Percentiles rank a stretch among this genome's conserved stretches.
Conservation (phyloP, 1,140 invertebrate species). For the Lethocerus indicus region DNA sequence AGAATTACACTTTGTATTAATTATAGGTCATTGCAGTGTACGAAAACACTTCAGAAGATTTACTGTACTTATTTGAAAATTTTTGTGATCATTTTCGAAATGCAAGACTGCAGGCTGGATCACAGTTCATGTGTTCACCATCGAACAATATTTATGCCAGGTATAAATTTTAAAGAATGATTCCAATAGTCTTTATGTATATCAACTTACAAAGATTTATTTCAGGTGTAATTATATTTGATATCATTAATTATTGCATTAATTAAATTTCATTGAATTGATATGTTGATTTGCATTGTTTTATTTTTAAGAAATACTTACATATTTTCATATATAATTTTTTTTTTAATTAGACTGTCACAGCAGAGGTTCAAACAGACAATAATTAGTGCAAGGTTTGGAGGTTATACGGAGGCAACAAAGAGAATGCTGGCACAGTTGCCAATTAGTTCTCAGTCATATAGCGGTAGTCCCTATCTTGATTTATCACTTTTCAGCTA, state of each 20-base stretch:
- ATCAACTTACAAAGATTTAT: constrained; percentile 7
- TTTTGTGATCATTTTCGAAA: constrained; percentile 90
- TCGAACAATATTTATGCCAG: constrained; percentile 81
- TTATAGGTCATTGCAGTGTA: constrained; percentile 57
- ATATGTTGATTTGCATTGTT: neutral
- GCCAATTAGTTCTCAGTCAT: constrained; percentile 90
- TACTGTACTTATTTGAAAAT: constrained; percentile 77
- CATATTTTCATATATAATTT: constrained; percentile 7
- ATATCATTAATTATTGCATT: constrained; percentile 11
- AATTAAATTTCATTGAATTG: neutral
- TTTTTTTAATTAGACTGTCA: constrained; percentile 26
- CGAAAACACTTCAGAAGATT: constrained; percentile 74
- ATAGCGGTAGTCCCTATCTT: constrained; percentile 81
- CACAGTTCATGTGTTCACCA: constrained; percentile 77
- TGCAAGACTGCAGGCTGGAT: constrained; percentile 59
- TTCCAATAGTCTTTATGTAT: too few species aligned
- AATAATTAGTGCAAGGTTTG: constrained; percentile 70
- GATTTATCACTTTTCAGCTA: constrained; percentile 87
- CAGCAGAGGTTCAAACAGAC: constrained; percentile 70
- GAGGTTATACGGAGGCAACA: constrained; percentile 69
- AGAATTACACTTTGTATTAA: neutral
- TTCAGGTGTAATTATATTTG: neutral
- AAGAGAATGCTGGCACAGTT: constrained; percentile 80
- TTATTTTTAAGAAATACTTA: too few species aligned
- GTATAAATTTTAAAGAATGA: too few species aligned